Percentiles rank a stretch among this genome's conserved stretches.
phyloP scores from a whole-genome alignment of 2,113 vertebrate genomes.

The Muscicapa adusta region DNA sequence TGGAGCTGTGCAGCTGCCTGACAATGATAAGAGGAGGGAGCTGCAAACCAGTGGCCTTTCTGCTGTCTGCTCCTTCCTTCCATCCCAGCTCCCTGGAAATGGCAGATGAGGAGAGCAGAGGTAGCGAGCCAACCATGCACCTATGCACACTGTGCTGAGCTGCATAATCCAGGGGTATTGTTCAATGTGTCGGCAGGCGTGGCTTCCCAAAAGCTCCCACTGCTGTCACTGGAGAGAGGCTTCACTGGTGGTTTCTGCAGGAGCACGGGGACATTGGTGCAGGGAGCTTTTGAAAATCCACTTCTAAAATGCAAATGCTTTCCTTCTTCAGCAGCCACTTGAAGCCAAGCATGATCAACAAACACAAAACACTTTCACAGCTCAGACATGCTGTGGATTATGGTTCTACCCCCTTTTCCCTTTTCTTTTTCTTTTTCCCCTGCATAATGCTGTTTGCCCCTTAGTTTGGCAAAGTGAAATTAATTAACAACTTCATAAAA shows the following conservation, averaged over 20 bases:
- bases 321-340: not conserved
- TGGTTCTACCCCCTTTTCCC: not conserved
- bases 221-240: not conserved
- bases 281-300: not conserved
- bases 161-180: not conserved
- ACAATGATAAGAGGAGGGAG: not conserved
- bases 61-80: not conserved
- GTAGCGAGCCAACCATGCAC: not conserved
- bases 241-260: not conserved
- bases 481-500: not conserved
- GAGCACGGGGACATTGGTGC: not conserved
- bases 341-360: not conserved
- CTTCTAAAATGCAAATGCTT: slow-evolving; percentile 8
- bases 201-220: not conserved
- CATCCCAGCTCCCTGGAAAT: not conserved
- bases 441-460: not conserved
- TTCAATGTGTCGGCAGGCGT: fast-evolving
- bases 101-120: slow-evolving; percentile 5
- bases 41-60: not conserved
- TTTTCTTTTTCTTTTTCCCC: not conserved
- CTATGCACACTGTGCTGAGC: not conserved
- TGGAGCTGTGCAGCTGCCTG: not conserved
- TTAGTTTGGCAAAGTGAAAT: not conserved
- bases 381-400: not conserved
- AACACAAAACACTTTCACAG: not conserved